Evolutionary conservation across 64 coral and sea anemone genomes (phyloP), one percentile per base, ranked within the genome.

Genomic region (Pocillopora damicornis): DNA sequence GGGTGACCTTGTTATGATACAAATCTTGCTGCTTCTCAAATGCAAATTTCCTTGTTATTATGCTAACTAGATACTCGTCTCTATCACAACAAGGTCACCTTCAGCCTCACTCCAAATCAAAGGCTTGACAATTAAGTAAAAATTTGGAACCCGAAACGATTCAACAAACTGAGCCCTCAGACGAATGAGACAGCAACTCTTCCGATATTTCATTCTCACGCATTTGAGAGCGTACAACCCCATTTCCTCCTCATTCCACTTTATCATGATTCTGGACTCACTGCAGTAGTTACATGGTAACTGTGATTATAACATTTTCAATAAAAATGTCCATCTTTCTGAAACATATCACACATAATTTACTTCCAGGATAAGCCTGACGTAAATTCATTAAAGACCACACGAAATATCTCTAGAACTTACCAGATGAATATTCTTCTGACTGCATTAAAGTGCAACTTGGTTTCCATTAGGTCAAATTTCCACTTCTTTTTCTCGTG

Each of bases 281-380:
- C 69, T 56, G n/a, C 37, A 37, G 56, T 79, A 79, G 77, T 79
- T 79, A 79, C 77, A 79, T 79, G 77, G 77, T 79, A 79, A 79
- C 77, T 60, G 57, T 60, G 58, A 60, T 79, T 60, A 79, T 57
- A 14, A 30, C 26, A 12, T 79, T 58, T 45, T 58, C 76, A 78
- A 78, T 37, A 58, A 58, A 78, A 78, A 37, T 58, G 76, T n/a
- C 9, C 56, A 71, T 71, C 67, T 71, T 20, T 71, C 8, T 1
- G 18, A 16, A 20, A 18, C 16, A 67, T 51, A 51, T 51, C 42
- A 30, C 30, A 30, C 30, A 64, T 64, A 18, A 67, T 67, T 22
- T 67, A 22, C 64, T 67, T 67, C 16, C n/a, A 71, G 67, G 22
- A 71, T 1, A 71, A 51, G 7, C 42, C 25, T 30, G 7, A 23